phyloP scores from a whole-genome alignment of 2,797 vertebrate genomes.

The Carcharodon carcharias region DNA sequence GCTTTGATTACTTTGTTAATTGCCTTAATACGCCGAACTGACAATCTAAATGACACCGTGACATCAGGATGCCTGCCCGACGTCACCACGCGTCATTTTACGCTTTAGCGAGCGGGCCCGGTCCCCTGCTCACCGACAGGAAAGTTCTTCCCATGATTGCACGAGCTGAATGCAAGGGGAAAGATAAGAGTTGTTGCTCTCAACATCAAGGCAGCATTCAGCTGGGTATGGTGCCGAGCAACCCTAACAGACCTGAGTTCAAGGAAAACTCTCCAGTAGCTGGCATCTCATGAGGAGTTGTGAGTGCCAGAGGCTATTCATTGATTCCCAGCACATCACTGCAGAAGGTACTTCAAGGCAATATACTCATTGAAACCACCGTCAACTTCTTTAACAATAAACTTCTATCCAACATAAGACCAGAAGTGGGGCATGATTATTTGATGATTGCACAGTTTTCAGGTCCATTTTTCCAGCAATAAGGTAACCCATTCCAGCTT shows the following conservation, averaged over 20 bases:
- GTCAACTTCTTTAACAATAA: background rate
- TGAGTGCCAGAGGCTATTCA: background rate
- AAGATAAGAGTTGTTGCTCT: background rate
- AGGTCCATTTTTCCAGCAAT: background rate
- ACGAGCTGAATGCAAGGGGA: background rate
- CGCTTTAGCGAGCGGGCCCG: too few species aligned
- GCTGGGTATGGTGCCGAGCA: background rate
- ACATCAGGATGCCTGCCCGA: too few species aligned
- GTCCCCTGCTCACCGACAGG: too few species aligned
- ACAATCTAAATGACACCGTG: too few species aligned
- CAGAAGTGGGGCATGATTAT: background rate
- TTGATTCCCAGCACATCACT: background rate
- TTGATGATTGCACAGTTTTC: background rate
- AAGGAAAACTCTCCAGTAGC: background rate
- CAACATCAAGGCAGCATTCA: background rate
- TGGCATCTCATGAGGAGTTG: background rate
- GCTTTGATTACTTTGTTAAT: too few species aligned
- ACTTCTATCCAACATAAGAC: background rate
- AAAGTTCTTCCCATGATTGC: too few species aligned
- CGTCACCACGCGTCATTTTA: too few species aligned
- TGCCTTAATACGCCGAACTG: too few species aligned
- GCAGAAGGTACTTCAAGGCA: background rate
- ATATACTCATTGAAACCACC: background rate
- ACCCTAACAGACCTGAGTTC: background rate
- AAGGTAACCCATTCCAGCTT: background rate